These are phyloP conservation scores for Odontamblyopus rebecca DNA, from an alignment of 2,797 vertebrate genomes.

Conservation along the genomic window DNA sequence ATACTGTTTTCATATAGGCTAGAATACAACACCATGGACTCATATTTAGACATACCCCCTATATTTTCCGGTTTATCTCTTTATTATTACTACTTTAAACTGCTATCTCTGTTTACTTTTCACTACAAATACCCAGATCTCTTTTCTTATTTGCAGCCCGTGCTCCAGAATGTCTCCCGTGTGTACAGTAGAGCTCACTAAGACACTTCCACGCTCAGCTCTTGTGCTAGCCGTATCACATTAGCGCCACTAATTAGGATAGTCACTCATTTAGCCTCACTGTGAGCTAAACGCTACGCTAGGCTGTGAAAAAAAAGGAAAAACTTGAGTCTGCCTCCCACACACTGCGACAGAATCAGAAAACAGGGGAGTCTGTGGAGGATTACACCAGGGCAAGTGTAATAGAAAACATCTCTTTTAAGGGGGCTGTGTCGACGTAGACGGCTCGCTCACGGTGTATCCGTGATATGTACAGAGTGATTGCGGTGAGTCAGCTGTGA, in stretches of 20 bases:
- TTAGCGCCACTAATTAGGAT: constrained; percentile 72
- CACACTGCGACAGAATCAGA: constrained; percentile 64
- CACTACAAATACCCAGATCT: neutral
- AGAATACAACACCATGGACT: no score
- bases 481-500: constrained; percentile 20
- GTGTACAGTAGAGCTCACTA: constrained; percentile 5
- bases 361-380: constrained; percentile 52
- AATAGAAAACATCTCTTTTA: constrained; percentile 24
- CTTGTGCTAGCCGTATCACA: constrained; percentile 38
- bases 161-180: constrained; percentile 2
- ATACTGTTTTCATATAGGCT: no score
- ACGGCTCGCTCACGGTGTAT: constrained; percentile 16
- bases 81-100: neutral
- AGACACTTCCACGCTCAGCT: constrained; percentile 12
- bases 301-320: constrained; percentile 43
- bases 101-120: neutral
- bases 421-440: constrained; percentile 15
- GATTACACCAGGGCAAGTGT: constrained; percentile 14
- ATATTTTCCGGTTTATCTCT: neutral
- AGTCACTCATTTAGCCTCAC: constrained; percentile 66
- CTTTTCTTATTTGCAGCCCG: neutral
- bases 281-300: constrained; percentile 63
- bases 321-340: constrained; percentile 59
- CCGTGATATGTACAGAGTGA: constrained; percentile 8
- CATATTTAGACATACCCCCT: no score